A percentile compares a stretch with the other conserved stretches of the same genome.
These are phyloP conservation scores for Aegithalos caudatus DNA, from an alignment of 2,113 vertebrate genomes.

Conservation along the genomic window DNA sequence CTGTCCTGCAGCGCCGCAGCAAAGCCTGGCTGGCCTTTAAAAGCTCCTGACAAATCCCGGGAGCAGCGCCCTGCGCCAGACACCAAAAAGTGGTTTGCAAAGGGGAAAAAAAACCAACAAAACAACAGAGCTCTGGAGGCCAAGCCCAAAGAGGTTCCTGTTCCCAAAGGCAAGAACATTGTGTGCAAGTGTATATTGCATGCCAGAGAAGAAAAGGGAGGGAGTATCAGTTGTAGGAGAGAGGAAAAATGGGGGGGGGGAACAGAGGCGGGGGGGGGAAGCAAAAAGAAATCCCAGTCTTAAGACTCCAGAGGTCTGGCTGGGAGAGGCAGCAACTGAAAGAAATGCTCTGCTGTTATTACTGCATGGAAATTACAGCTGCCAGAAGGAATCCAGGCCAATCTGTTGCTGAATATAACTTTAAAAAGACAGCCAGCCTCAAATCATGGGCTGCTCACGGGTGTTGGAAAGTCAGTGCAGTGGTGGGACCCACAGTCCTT, in stretches of 20 bases:
- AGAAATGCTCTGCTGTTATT: constrained; percentile 43
- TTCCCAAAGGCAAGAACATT: not conserved
- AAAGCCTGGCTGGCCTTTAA: not conserved
- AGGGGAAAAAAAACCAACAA: not conserved
- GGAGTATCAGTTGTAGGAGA: not conserved
- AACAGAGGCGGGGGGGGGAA: too few relatives aligned
- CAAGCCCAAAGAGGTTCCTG: not conserved
- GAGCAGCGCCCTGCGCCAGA: not conserved
- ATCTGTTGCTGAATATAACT: constrained; percentile 36
- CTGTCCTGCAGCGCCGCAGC: rapidly evolving
- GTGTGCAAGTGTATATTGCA: not conserved
- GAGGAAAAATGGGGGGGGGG: not conserved
- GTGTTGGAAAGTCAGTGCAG: rapidly evolving
- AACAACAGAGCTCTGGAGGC: not conserved
- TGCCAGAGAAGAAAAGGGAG: not conserved
- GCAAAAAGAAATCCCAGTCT: constrained; percentile 2
- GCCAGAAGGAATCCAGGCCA: constrained; percentile 36
- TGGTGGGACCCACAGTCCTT: not conserved
- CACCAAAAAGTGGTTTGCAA: not conserved
- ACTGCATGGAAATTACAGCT: constrained; percentile 55
- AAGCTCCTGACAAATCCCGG: not conserved
- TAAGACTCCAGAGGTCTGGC: not conserved
- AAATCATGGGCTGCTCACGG: not conserved
- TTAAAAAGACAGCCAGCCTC: constrained; percentile 16
- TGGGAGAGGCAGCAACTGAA: constrained; percentile 31